phyloP scores from a whole-genome alignment of 1,140 invertebrate species.

The Zaprionus nigranus region DNA sequence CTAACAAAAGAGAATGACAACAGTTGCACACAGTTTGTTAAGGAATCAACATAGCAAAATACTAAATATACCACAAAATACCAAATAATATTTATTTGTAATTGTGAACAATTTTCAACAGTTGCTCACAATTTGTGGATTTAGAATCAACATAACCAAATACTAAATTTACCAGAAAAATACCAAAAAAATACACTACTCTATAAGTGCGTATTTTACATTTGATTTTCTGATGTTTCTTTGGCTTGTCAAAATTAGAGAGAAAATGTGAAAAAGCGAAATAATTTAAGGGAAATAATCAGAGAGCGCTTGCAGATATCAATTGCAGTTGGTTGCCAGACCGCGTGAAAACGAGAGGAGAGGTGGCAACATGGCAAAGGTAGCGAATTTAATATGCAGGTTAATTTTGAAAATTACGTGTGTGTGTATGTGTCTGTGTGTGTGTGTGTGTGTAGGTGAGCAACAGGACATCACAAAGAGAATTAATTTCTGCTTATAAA shows the following conservation, averaged over 20 bases:
- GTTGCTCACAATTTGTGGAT: too few relatives aligned
- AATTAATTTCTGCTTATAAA: slow-evolving; percentile 10
- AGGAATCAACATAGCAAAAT: too few relatives aligned
- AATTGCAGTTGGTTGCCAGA: slow-evolving; percentile 35
- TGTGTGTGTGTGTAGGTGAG: not conserved
- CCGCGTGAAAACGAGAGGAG: not conserved
- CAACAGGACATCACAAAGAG: not conserved
- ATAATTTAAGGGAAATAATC: not conserved
- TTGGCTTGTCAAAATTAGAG: not conserved
- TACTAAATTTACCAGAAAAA: not conserved
- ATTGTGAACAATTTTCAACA: too few relatives aligned
- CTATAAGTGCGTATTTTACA: not conserved
- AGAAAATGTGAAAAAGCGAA: not conserved
- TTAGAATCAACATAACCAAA: too few relatives aligned
- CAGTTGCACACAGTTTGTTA: too few relatives aligned
- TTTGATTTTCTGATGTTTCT: not conserved
- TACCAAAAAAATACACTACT: not conserved
- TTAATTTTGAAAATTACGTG: slow-evolving; percentile 6
- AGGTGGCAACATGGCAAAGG: slow-evolving; percentile 12
- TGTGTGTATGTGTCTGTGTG: not conserved
- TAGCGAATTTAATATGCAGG: slow-evolving; percentile 23
- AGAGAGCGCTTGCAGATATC: slow-evolving; percentile 22
- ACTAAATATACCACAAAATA: too few relatives aligned
- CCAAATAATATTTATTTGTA: too few relatives aligned
- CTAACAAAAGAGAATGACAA: too few relatives aligned